These are phyloP conservation scores for Chymomyza amoena DNA, from an alignment of 2,888 invertebrate species.

Conservation along the genomic window DNA sequence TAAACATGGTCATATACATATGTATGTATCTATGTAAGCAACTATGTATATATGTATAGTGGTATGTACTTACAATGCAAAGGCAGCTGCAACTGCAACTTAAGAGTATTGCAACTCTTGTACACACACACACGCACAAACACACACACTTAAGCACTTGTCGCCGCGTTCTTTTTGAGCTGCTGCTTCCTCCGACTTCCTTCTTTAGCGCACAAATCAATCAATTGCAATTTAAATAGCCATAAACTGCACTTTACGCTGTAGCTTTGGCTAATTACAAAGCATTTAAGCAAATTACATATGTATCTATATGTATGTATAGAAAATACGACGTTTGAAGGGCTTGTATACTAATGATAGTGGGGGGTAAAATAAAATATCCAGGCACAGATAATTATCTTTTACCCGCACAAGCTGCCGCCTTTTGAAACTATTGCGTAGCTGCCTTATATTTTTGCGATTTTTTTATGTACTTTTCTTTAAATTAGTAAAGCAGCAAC, in stretches of 20 bases:
- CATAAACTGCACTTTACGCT: constrained; percentile 21
- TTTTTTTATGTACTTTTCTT: not conserved
- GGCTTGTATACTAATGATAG: not conserved
- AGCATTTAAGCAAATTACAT: not conserved
- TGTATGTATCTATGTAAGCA: not conserved
- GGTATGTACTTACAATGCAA: not conserved
- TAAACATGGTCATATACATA: too few species aligned
- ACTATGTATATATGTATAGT: not conserved
- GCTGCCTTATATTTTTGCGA: not conserved
- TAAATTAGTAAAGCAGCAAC: constrained; percentile 1
- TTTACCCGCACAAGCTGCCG: not conserved
- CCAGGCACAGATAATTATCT: not conserved
- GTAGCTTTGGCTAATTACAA: not conserved
- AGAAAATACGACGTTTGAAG: not conserved
- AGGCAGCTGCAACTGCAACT: constrained; percentile 7
- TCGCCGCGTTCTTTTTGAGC: not conserved
- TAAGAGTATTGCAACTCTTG: not conserved
- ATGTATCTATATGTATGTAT: not conserved
- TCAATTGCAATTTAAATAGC: constrained; percentile 27
- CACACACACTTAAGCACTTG: not conserved
- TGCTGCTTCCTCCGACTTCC: too few species aligned
- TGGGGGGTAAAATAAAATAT: not conserved
- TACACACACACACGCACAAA: constrained; percentile 3
- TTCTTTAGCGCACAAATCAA: constrained; percentile 16
- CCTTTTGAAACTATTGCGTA: not conserved